Evolutionary conservation across 1,140 invertebrate species (phyloP), one percentile per base, ranked within the genome.

Genomic region (Augochlora pura): DNA sequence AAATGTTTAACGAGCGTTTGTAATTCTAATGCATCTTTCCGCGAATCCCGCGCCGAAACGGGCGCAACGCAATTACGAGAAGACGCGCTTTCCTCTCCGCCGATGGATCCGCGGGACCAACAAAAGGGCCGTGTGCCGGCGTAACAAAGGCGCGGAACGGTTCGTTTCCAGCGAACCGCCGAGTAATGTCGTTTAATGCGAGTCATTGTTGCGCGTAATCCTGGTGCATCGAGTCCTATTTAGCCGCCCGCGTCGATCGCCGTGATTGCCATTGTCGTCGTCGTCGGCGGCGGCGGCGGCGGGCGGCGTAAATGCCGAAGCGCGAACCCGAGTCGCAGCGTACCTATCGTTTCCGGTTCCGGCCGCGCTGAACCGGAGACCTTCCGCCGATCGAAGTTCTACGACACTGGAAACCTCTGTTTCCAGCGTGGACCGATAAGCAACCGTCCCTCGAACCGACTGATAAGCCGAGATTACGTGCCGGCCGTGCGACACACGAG

Each of bases 341-440:
- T 32, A 32, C 32, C 32, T 66, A 73, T 81, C 52, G 66, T 52
- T 84, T 83, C 82, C 68, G 77, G 52, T 84, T 80, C 78, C 83
- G 78, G 64, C 57, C 38, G 42, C 52, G 52, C 27, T 62, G 70
- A 54, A 68, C 52, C 49, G 60, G 39, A 67, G 9, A 80, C 65
- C 65, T 59, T 75, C 42, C 49, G 25, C 21, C 46, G 46, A 46
- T 32, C 16, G 38, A 32, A 25, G 25, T 32, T 62, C 27, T 57
- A 59, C 16, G 23, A 16, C 21, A 8, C 77, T 79, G 52, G 27
- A 4, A 67, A 74, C 62, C 23, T 67, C 52, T 66, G 49, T 62
- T 63, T n/a, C 69, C 32, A 77, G 27, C 46, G 46, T 54, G 52
- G 64, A 57, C 25, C 54, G 82, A 85, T 81, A 85, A 84, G 42